Conservation (phyloP, 2,113 vertebrate genomes). For the Dromas ardeola region DNA sequence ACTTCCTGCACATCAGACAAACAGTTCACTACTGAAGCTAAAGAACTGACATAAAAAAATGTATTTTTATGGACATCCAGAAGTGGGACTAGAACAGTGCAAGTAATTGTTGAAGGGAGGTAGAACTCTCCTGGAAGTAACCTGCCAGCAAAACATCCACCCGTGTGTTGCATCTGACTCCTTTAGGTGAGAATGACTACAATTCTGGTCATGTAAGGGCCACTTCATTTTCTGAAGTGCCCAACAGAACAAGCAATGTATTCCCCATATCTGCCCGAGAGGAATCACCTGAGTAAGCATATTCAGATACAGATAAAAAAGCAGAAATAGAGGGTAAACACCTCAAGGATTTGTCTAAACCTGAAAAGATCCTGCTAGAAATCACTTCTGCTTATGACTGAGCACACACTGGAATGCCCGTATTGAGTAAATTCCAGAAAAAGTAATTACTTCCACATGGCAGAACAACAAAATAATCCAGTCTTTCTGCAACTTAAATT, state of each 20-base stretch:
- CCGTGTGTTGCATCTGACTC: not conserved
- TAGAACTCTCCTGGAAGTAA: not conserved
- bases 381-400: not conserved
- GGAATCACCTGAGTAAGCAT: not conserved
- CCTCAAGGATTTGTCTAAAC: not conserved
- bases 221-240: not conserved
- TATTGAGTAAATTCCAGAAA: not conserved
- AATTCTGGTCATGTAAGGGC: not conserved
- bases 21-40: not conserved
- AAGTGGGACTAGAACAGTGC: not conserved
- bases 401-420: not conserved
- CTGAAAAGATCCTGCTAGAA: not conserved
- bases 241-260: not conserved
- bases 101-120: not conserved
- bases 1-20: constrained; percentile 27
- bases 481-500: not conserved
- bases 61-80: not conserved
- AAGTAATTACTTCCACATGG: not conserved
- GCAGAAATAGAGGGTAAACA: not conserved
- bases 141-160: not conserved
- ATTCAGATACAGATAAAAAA: not conserved
- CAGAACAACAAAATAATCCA: not conserved
- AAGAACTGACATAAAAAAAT: not conserved
- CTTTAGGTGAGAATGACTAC: not conserved
- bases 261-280: not conserved